Percentiles rank a stretch among this genome's conserved stretches.
phyloP scores from a whole-genome alignment of 1,140 invertebrate genomes.

The Linepithema humile region DNA sequence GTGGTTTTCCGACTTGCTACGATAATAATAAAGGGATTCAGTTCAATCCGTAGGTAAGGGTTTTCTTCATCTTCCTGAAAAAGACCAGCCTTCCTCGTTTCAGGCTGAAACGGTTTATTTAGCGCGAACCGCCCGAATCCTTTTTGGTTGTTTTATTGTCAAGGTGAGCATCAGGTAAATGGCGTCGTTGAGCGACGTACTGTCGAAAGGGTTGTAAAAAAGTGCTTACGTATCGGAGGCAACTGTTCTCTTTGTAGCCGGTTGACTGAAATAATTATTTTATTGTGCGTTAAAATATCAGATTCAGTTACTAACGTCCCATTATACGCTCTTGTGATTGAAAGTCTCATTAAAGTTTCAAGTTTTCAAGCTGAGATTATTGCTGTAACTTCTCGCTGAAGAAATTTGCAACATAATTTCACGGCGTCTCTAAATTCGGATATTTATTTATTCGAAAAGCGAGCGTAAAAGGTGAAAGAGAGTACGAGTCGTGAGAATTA shows the following conservation, averaged over 20 bases:
- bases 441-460: background rate
- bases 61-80: conserved; percentile 1
- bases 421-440: background rate
- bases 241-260: background rate
- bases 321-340: background rate
- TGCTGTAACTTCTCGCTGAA: background rate
- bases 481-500: no score
- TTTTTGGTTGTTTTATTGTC: conserved; percentile 73
- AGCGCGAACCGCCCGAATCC: conserved; percentile 53
- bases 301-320: no score
- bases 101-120: conserved; percentile 76
- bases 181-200: conserved; percentile 37
- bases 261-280: conserved; percentile 13
- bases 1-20: conserved; percentile 71
- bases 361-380: background rate
- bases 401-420: background rate
- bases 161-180: conserved; percentile 72
- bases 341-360: background rate
- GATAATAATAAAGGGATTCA: conserved; percentile 76
- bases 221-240: conserved; percentile 41
- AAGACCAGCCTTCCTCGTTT: conserved; percentile 44
- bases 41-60: background rate
- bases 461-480: background rate
- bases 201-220: conserved; percentile 77
- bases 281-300: no score